Evolutionary conservation across 2,797 vertebrate species (phyloP), one percentile per base, ranked within the genome.

Genomic region (Bovichtus variegatus): DNA sequence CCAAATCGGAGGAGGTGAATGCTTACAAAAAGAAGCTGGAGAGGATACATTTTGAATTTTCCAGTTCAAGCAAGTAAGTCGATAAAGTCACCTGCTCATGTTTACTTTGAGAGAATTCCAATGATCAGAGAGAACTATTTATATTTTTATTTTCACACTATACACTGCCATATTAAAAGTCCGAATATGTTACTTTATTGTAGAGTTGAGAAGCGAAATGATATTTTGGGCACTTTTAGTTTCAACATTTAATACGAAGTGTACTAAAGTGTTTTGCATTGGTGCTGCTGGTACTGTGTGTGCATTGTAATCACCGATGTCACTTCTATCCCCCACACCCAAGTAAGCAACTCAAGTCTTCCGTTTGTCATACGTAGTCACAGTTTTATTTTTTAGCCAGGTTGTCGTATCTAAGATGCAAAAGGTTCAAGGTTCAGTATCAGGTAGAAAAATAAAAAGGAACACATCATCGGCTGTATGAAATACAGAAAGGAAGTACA

Each of bases 1-100:
- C 97, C 0, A 96, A 94, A 85, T 15, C 91, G 6, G 97, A 99
- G 21, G 97, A 97, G 63, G 94, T 99, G 67, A 94, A 90, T 43
- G 5, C 70, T 63, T 94, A 94, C 84, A 99, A 99, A 88, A 96
- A 96, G 91, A 98, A 97, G 80, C 53, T 99, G 77, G 98, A 99
- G 85, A 96, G 95, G 87, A 96, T 97, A 86, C 96, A 99, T 46
- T 93, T 94, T 10, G 97, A 99, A 51, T 95, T 97, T 82, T 80
- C 77, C 18, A 94, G 68, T 46, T 47, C 90, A 57, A 95, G 90
- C 82, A 63, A 19, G 97, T 99, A 94, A 98, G 98, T 94, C 88
- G 41, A 74, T 1, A 1, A 50, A 44, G 19, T 46, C 9, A 41
- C 21, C 9, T 18, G 16, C 1, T 34, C 0, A 0, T 46, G 2